phyloP scores from a whole-genome alignment of 2,113 vertebrate genomes.

The Nyctibius bracteatus region DNA sequence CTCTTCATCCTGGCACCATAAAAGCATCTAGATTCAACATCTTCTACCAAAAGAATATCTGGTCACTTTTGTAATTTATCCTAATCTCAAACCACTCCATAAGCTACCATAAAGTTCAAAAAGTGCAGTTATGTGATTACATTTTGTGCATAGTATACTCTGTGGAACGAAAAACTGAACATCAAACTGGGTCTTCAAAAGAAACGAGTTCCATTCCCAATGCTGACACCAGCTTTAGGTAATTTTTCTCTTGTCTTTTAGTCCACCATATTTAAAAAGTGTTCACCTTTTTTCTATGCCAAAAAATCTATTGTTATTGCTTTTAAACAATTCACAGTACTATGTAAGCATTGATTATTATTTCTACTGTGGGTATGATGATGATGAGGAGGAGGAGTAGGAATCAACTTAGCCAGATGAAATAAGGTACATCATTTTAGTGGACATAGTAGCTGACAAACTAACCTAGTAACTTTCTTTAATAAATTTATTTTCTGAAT shows the following conservation, averaged over 20 bases:
- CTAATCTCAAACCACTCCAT: background rate
- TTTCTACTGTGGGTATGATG: background rate
- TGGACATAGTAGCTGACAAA: background rate
- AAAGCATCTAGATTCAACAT: background rate
- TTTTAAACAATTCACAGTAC: background rate
- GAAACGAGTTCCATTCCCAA: background rate
- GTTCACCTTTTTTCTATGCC: background rate
- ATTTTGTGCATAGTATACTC: background rate
- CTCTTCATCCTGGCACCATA: background rate
- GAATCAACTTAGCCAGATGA: background rate
- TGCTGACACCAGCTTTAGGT: background rate
- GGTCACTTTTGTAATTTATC: background rate
- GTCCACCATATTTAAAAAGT: accelerated
- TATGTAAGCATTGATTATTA: background rate
- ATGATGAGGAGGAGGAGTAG: background rate
- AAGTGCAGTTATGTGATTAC: background rate
- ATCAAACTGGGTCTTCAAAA: background rate
- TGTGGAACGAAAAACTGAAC: background rate
- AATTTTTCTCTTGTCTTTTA: background rate
- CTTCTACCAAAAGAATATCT: background rate
- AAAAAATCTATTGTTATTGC: background rate
- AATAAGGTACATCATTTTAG: background rate
- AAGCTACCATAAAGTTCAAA: background rate
- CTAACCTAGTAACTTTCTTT: background rate
- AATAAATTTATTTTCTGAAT: background rate